Evolutionary conservation across 2,113 vertebrate genomes (phyloP).

Genomic region (Crotalus helleri): DNA sequence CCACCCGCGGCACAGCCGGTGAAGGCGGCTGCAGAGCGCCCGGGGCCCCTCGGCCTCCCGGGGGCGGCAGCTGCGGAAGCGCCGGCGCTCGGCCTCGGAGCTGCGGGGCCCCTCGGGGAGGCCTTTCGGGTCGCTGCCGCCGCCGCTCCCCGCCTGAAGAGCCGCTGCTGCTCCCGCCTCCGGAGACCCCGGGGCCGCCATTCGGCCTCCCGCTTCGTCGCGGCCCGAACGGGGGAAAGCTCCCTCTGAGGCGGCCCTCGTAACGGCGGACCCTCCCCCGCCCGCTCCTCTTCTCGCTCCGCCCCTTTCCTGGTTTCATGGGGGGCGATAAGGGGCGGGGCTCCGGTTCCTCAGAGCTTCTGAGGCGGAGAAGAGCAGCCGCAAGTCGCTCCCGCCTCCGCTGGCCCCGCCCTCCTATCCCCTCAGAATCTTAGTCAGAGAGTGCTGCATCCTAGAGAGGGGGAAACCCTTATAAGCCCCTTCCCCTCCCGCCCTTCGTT

Average conservation of each 20-base stretch:
- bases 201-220: background rate
- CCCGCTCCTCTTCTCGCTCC: no score
- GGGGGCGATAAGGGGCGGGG: background rate
- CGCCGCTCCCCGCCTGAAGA: no score
- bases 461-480: background rate
- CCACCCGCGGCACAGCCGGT: no score
- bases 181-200: background rate
- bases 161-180: no score
- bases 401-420: background rate
- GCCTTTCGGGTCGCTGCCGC: no score
- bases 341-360: background rate
- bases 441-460: background rate
- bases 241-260: background rate
- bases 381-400: background rate
- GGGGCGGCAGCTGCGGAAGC: background rate
- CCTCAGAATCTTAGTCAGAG: background rate
- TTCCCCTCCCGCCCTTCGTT: background rate
- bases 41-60: no score
- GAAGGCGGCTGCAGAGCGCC: no score
- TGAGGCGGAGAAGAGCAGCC: background rate
- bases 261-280: background rate
- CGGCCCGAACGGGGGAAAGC: background rate
- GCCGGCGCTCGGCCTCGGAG: background rate
- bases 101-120: no score
- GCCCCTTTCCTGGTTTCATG: background rate